Base-by-base conservation (phyloP, 2,113 vertebrate genomes). In the Catharus minimus region DNA sequence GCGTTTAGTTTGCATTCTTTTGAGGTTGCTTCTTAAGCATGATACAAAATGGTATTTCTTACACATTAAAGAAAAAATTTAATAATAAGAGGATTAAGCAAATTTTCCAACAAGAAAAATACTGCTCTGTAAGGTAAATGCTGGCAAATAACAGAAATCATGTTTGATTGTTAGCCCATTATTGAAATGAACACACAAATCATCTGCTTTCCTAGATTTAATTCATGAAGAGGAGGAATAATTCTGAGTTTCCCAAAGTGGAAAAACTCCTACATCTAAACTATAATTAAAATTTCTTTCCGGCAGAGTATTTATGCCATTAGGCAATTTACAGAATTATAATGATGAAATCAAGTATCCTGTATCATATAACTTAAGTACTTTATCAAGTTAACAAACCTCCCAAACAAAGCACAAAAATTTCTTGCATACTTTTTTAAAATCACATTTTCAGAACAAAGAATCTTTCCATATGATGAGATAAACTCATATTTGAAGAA, bases 201-300 rank as follows among this genome's bases (percentile, higher is more conserved):
- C 79, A 93, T 52, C 52, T 47, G n/a, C 43, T 88, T 94, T 94
- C 55, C 50, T 73, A 30, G 60, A 32, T 90, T 88, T 75, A 93
- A 92, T 92, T 92, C 76, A 77, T 56, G 39, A 67, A 67, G 44
- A 82, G 88, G 27, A 89, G 67, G 68, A 91, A 86, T 87, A 94
- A 91, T 86, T 83, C 56, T 44, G 39, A 91, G 47, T 52, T 67
- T 92, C 49, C 44, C 64, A 83, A 86, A 86, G 88, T 76, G 47
- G 67, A 84, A 91, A 90, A 91, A 83, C 72, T 91, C 79, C 72
- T 71, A 91, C 69, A 73, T 80, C 52, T 83, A 80, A 79, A 60
- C 47, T 33, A 79, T 56, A 85, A 91, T 88, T 85, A 94, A 76
- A 88, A 83, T 74, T 94, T 89, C 68, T 77, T 75, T 71, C 76